A percentile compares a stretch with the other conserved stretches of the same genome.
phyloP scores from a whole-genome alignment of 1,140 invertebrate species.

The Apolygus lucorum region DNA sequence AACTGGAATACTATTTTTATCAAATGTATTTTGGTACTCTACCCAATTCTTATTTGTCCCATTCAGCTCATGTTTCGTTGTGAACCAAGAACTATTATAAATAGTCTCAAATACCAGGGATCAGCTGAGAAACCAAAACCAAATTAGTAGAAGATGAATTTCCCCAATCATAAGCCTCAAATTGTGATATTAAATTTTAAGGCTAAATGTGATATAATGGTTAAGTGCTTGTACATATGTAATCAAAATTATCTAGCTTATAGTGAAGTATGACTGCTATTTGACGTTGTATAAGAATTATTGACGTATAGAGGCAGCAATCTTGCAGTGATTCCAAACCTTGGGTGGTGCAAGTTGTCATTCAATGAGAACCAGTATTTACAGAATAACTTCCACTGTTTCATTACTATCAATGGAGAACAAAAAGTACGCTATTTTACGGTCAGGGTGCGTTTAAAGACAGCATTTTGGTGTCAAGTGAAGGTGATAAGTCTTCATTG shows the following conservation, averaged over 20 bases:
- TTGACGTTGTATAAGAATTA: background rate
- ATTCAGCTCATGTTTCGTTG: too few species aligned
- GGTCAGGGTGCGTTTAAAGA: too few species aligned
- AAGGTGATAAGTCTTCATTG: too few species aligned
- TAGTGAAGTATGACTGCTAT: background rate
- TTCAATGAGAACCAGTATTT: too few species aligned
- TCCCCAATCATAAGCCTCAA: background rate
- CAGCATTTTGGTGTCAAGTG: too few species aligned
- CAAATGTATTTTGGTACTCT: conserved; percentile 3
- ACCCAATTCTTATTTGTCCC: too few species aligned
- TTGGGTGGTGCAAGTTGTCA: too few species aligned
- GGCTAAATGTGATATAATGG: background rate
- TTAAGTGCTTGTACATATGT: conserved; percentile 3
- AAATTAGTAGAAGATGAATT: background rate
- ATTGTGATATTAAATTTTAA: conserved; percentile 8
- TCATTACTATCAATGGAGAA: too few species aligned
- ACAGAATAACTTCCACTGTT: too few species aligned
- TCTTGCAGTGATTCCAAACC: too few species aligned
- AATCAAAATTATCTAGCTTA: background rate
- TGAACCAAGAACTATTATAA: background rate
- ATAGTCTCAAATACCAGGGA: background rate
- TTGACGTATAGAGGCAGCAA: too few species aligned
- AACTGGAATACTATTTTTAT: background rate
- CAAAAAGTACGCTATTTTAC: too few species aligned
- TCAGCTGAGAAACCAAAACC: background rate